Evolutionary conservation across 2,113 vertebrate species (phyloP).

Genomic region (Eulacestoma nigropectus): DNA sequence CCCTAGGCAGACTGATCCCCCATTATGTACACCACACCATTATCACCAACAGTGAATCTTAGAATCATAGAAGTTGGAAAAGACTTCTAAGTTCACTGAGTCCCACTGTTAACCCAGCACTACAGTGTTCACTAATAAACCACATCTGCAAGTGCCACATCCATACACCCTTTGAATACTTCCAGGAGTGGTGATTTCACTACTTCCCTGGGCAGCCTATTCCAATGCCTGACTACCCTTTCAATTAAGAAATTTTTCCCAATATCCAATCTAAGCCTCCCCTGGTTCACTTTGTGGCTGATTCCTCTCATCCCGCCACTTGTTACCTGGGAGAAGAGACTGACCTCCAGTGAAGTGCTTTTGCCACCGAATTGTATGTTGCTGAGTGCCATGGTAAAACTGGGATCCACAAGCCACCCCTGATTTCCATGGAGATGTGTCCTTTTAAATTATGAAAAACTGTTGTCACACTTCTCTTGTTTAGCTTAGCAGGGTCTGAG

Average conservation of each 20-base stretch:
- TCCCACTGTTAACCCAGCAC: neutral
- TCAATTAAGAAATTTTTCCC: neutral
- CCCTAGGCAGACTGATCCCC: neutral
- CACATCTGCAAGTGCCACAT: neutral
- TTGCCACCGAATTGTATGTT: neutral
- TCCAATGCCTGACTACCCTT: neutral
- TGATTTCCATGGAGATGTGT: neutral
- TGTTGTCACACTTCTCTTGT: neutral
- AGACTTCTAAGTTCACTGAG: neutral
- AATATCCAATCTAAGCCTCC: neutral
- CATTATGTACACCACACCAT: neutral
- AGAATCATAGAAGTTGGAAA: neutral
- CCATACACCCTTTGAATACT: neutral
- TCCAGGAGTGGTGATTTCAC: neutral
- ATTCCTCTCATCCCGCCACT: neutral
- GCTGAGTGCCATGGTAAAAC: neutral
- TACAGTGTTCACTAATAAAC: neutral
- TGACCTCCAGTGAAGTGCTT: neutral
- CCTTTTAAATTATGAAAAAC: neutral
- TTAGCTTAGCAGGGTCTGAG: neutral
- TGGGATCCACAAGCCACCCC: neutral
- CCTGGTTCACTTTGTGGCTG: accelerated
- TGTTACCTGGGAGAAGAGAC: neutral
- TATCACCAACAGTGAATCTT: neutral
- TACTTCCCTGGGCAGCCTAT: neutral